phyloP scores from a whole-genome alignment of 2,888 invertebrate species.

The Zaprionus obscuricornis region DNA sequence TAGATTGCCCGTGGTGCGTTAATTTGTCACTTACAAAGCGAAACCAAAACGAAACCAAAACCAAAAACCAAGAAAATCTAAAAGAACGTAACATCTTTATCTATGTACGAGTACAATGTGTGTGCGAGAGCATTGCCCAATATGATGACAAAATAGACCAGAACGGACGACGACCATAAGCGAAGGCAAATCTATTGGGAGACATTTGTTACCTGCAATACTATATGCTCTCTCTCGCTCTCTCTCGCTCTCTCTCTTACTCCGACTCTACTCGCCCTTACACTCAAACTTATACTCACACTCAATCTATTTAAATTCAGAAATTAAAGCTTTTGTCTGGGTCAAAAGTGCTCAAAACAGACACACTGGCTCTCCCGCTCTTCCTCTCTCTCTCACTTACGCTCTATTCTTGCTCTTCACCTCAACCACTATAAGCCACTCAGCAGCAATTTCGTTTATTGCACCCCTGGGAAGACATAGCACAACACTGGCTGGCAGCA shows the following conservation, averaged over 20 bases:
- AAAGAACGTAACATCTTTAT: constrained; percentile 40
- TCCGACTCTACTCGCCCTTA: background rate
- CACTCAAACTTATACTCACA: no score
- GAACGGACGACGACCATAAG: constrained; percentile 19
- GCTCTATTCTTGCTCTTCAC: no score
- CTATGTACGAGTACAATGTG: constrained; percentile 22
- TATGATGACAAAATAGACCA: constrained; percentile 61
- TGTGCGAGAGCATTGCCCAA: constrained; percentile 57
- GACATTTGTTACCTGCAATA: constrained; percentile 80
- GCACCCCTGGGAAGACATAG: constrained; percentile 59
- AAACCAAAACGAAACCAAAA: no score
- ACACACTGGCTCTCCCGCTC: background rate
- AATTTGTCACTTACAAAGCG: constrained; percentile 64
- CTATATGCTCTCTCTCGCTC: constrained; percentile 5
- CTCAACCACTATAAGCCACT: constrained; percentile 7
- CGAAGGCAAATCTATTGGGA: constrained; percentile 77
- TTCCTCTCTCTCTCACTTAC: no score
- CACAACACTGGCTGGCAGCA: constrained; percentile 39
- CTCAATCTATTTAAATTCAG: constrained; percentile 64
- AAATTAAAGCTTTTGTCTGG: constrained; percentile 55
- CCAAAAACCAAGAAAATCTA: no score
- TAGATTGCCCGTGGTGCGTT: constrained; percentile 34
- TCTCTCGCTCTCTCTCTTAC: background rate
- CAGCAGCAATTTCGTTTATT: constrained; percentile 76
- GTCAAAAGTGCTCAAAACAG: constrained; percentile 41